phyloP scores from a whole-genome alignment of 2,113 vertebrate genomes.

The Megaptera novaeangliae region DNA sequence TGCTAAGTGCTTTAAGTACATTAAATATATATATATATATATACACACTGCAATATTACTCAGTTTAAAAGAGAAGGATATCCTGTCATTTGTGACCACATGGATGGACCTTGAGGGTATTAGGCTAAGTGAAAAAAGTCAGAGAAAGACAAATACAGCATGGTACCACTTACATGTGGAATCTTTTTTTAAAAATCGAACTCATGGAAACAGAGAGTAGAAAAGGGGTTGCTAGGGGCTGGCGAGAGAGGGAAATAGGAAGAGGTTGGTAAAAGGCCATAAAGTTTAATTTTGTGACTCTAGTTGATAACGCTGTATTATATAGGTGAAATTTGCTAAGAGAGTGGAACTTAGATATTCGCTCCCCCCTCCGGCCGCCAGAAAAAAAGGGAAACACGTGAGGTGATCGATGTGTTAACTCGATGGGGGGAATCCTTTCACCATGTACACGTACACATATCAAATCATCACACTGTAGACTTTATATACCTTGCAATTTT shows the following conservation, averaged over 20 bases:
- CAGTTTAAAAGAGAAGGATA: neutral
- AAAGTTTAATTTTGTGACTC: neutral
- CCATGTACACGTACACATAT: fast-evolving
- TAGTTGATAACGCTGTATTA: neutral
- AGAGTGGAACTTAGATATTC: neutral
- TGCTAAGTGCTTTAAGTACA: neutral
- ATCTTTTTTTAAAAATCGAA: neutral
- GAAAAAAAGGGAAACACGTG: neutral
- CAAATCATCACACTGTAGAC: neutral
- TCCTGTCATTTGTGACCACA: neutral
- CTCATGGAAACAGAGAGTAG: neutral
- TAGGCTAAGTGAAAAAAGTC: neutral
- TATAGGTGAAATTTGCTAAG: neutral
- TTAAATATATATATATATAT: no score
- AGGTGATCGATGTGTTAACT: neutral
- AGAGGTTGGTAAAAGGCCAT: neutral
- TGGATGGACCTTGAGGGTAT: neutral
- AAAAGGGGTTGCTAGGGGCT: neutral
- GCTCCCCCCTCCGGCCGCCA: no score
- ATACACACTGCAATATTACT: neutral
- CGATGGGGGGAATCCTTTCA: no score
- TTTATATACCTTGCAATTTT: neutral
- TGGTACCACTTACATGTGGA: neutral
- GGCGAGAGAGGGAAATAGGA: neutral
- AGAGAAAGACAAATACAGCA: neutral